phyloP scores from a whole-genome alignment of 2,888 invertebrate genomes.

The Macaria notata region DNA sequence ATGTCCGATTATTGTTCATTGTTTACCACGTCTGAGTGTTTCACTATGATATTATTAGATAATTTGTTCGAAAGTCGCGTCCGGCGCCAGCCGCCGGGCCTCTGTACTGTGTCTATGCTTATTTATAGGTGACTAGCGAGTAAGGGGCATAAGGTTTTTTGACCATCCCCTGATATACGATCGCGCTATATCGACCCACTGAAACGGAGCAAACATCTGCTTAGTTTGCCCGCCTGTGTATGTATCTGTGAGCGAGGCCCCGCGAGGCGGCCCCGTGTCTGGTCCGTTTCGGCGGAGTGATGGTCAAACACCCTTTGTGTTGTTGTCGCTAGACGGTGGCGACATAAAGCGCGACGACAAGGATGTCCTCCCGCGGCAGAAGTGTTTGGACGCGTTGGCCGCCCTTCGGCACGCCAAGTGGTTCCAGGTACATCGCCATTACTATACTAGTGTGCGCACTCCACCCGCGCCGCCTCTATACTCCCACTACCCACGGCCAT shows the following conservation, averaged over 20 bases:
- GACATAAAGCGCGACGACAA: constrained; percentile 88
- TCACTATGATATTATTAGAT: constrained; percentile 57
- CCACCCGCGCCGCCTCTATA: constrained; percentile 33
- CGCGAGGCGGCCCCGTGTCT: constrained; percentile 40
- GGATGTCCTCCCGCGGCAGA: constrained; percentile 99
- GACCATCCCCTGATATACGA: constrained; percentile 81
- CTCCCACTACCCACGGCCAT: background rate
- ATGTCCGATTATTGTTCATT: constrained; percentile 30
- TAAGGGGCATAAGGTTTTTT: constrained; percentile 85
- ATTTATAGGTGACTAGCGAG: constrained; percentile 78
- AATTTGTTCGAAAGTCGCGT: constrained; percentile 76
- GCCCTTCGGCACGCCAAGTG: constrained; percentile 99
- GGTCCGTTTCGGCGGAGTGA: constrained; percentile 80
- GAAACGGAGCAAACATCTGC: constrained; percentile 80
- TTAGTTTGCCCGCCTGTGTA: background rate
- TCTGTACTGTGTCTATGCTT: constrained; percentile 73
- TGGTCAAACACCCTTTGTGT: constrained; percentile 91
- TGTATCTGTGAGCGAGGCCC: too few species aligned
- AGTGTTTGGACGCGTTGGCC: constrained; percentile 99
- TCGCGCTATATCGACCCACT: constrained; percentile 67
- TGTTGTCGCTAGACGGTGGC: constrained; percentile 83
- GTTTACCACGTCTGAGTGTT: constrained; percentile 37
- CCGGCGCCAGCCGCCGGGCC: constrained; percentile 60
- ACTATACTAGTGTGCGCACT: constrained; percentile 69
- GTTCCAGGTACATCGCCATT: constrained; percentile 95